Evolutionary conservation across 2,113 vertebrate species (phyloP).

Genomic region (Hippoglossus stenolepis): DNA sequence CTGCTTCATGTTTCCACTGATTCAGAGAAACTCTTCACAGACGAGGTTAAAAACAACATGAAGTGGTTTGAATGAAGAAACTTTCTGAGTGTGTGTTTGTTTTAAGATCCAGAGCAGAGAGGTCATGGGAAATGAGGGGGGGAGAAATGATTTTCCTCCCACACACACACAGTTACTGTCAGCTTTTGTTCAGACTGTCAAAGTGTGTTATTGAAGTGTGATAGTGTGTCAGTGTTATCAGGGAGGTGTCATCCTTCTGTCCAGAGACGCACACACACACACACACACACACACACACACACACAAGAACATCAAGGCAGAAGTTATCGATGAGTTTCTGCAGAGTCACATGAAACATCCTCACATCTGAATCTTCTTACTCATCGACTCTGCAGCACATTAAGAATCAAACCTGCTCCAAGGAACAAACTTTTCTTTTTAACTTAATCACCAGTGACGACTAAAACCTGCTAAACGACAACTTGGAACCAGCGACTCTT

Average conservation of each 20-base stretch:
- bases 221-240: conserved; percentile 16
- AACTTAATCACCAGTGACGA: background rate
- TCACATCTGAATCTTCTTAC: background rate
- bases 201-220: background rate
- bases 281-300: conserved; percentile 11
- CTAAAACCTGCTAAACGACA: background rate
- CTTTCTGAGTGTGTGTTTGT: too few species aligned
- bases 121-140: conserved; percentile 33
- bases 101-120: background rate
- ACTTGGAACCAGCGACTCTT: background rate
- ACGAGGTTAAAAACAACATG: too few species aligned
- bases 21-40: too few species aligned
- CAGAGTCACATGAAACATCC: too few species aligned
- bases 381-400: too few species aligned
- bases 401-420: too few species aligned
- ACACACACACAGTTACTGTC: conserved; percentile 1
- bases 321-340: too few species aligned
- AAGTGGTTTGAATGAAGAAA: background rate
- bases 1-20: too few species aligned
- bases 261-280: conserved; percentile 3
- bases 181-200: background rate
- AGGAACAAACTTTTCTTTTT: too few species aligned
- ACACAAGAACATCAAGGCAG: too few species aligned
- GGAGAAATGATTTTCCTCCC: background rate
- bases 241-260: conserved; percentile 1